Conservation (phyloP, 2,888 invertebrate species). For the Diplazon laetatorius region DNA sequence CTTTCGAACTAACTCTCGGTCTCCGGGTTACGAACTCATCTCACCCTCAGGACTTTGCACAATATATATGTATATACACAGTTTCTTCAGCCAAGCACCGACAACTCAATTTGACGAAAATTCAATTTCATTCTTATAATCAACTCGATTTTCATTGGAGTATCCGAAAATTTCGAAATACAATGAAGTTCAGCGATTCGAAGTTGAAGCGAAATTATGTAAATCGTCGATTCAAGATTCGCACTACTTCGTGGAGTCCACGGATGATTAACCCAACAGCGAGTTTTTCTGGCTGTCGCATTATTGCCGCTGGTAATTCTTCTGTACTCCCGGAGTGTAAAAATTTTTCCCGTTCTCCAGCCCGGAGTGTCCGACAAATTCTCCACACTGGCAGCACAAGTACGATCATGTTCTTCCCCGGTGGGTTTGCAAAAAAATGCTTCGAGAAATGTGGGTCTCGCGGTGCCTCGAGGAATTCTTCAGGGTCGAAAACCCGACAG, state of each 20-base stretch:
- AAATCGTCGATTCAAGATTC: background rate
- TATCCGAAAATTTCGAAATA: background rate
- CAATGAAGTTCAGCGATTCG: background rate
- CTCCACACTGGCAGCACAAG: slow-evolving; percentile 9
- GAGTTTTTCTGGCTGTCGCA: background rate
- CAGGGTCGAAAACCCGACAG: slow-evolving; percentile 12
- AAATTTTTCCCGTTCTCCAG: slow-evolving; percentile 27
- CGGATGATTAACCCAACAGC: slow-evolving; percentile 9
- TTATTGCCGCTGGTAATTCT: background rate
- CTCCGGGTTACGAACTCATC: slow-evolving; percentile 5
- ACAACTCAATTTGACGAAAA: background rate
- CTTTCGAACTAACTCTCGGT: slow-evolving; percentile 15
- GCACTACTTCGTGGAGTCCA: background rate
- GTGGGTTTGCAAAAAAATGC: slow-evolving; percentile 22
- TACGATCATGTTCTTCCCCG: slow-evolving; percentile 25
- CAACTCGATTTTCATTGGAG: background rate
- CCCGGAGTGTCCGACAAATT: background rate
- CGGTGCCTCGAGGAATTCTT: slow-evolving; percentile 22
- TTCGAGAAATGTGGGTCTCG: slow-evolving; percentile 18
- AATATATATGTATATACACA: no score
- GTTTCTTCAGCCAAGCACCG: background rate
- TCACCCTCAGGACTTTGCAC: background rate
- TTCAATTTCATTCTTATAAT: background rate
- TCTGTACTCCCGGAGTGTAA: slow-evolving; percentile 9
- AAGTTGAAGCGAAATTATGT: slow-evolving; percentile 1